Evolutionary conservation across 2,888 invertebrate species (phyloP).

Genomic region (Sarcophaga caerulescens): DNA sequence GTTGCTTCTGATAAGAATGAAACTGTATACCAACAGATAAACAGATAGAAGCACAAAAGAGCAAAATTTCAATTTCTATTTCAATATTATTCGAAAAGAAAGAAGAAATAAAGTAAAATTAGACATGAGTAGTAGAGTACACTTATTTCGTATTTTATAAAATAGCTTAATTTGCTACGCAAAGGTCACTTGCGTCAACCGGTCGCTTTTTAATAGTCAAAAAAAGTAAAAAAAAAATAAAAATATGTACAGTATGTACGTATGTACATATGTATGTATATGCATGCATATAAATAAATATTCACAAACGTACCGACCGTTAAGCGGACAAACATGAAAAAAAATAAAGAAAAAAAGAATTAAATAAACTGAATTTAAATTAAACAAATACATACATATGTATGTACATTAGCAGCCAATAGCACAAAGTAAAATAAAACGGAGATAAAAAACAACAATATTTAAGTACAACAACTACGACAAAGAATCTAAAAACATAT

Average conservation of each 20-base stretch:
- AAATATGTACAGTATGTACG: background rate
- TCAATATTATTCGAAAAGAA: background rate
- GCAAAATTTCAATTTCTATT: background rate
- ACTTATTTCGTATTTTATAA: constrained; percentile 26
- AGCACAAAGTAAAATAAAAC: no score
- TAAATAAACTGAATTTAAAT: no score
- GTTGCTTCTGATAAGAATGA: constrained; percentile 26
- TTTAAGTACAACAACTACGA: no score
- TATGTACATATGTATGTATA: background rate
- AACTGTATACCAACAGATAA: background rate
- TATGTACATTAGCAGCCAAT: no score
- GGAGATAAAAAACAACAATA: no score
- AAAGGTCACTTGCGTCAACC: constrained; percentile 60
- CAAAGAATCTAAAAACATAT: no score
- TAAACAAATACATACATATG: no score
- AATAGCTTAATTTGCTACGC: constrained; percentile 51
- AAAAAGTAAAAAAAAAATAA: background rate
- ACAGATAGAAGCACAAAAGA: background rate
- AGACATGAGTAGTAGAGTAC: background rate
- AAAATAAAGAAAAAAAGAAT: constrained; percentile 23
- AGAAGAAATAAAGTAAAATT: background rate
- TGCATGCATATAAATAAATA: background rate
- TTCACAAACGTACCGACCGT: background rate
- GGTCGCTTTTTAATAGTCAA: constrained; percentile 20
- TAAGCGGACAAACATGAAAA: background rate